Evolutionary conservation across 2,113 vertebrate genomes (phyloP).

Genomic region (Leucoraja erinaceus): DNA sequence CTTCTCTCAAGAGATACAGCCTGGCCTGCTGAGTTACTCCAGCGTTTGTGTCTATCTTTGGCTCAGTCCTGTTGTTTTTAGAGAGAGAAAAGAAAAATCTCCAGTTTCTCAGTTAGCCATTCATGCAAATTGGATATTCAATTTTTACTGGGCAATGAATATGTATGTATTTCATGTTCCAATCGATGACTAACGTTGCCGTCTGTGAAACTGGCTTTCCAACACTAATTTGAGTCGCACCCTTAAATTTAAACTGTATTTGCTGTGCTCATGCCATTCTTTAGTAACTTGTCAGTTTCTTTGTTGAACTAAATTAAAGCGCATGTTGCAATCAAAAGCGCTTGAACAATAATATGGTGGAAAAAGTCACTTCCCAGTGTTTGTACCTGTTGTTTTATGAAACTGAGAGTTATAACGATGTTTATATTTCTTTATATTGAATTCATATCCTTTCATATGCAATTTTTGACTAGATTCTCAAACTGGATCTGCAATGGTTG

Average conservation of each 20-base stretch:
- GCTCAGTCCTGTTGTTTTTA: too few relatives aligned
- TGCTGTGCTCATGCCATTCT: not conserved
- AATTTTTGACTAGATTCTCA: conserved; percentile 2
- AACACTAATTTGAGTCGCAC: not conserved
- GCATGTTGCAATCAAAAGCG: too few relatives aligned
- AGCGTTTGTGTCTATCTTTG: too few relatives aligned
- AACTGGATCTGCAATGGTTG: not conserved
- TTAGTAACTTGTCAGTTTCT: too few relatives aligned
- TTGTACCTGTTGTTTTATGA: not conserved
- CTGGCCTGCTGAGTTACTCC: too few relatives aligned
- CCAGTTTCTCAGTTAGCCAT: not conserved
- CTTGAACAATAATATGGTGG: not conserved
- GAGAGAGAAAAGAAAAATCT: not conserved
- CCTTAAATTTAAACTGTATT: not conserved
- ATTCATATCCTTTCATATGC: not conserved
- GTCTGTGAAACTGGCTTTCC: not conserved
- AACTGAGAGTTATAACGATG: not conserved
- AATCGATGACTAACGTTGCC: not conserved
- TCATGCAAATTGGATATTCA: not conserved
- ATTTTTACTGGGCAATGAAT: not conserved
- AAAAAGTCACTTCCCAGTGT: not conserved
- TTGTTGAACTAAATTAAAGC: too few relatives aligned
- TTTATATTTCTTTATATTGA: too few relatives aligned
- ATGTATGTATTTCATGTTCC: not conserved
- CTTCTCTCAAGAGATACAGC: too few relatives aligned